Evolutionary conservation across 23 tunicate species (phyloP).

Genomic region (Trididemnum nubilum): DNA sequence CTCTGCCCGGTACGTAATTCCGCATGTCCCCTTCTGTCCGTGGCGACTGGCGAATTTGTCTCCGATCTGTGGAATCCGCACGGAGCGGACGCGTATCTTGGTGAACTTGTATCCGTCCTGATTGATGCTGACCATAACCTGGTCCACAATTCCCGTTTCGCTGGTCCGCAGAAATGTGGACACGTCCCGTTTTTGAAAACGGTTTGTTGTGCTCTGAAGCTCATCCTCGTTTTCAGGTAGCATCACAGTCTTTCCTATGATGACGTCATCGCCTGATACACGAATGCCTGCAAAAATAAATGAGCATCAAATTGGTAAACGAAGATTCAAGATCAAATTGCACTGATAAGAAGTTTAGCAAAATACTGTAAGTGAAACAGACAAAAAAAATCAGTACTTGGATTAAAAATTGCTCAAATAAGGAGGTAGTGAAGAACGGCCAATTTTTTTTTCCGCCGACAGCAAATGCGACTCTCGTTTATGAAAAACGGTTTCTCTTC

Average conservation of each 20-base stretch:
- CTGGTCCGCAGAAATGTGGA: slow-evolving; percentile 92
- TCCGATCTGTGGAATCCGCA: slow-evolving; percentile 96
- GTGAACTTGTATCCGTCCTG: slow-evolving; percentile 99
- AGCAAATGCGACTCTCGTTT: too few relatives aligned
- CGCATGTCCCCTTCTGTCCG: slow-evolving; percentile 99
- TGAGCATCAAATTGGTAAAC: neutral
- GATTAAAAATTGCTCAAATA: too few relatives aligned
- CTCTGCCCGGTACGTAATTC: slow-evolving; percentile 92
- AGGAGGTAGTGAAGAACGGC: too few relatives aligned
- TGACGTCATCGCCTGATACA: slow-evolving; percentile 99
- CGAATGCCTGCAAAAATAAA: slow-evolving; percentile 51
- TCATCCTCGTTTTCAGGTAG: slow-evolving; percentile 95
- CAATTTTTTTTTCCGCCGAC: too few relatives aligned
- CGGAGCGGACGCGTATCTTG: slow-evolving; percentile 94
- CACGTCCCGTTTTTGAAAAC: slow-evolving; percentile 84
- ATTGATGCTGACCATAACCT: slow-evolving; percentile 99
- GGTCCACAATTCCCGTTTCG: slow-evolving; percentile 99
- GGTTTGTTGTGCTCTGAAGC: slow-evolving; percentile 68
- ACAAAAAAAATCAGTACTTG: too few relatives aligned
- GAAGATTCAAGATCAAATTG: too few relatives aligned
- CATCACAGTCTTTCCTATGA: slow-evolving; percentile 96
- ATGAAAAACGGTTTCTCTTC: too few relatives aligned
- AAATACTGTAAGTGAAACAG: too few relatives aligned
- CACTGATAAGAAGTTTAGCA: too few relatives aligned
- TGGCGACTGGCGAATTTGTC: slow-evolving; percentile 99